Evolutionary conservation across 2,113 vertebrate genomes (phyloP), one percentile per base, ranked within the genome.

Genomic region (Ibidorhyncha struthersii): DNA sequence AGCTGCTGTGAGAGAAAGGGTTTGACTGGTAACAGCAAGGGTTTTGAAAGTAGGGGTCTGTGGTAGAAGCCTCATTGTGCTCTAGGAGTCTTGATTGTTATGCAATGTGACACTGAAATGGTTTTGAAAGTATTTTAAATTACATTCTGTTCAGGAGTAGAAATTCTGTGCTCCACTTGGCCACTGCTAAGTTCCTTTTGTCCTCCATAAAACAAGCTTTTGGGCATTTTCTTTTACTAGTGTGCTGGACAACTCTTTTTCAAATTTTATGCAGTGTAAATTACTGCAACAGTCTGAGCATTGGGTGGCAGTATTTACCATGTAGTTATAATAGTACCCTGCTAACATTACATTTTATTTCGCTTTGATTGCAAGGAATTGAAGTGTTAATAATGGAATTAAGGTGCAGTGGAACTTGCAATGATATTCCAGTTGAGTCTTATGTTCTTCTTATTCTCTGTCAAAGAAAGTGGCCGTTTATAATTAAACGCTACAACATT

Each of bases 251-350:
- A 76, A 8, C 17, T 2, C 14, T n/a, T 67, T 61, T 79, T 34
- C 16, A 18, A 34, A 22, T 59, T 45, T 62, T 82, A 32, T 7
- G 5, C 22, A 12, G 19, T 77, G 6, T 77, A 29, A 83, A 36
- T 85, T 65, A 27, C 36, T 86, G 36, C 19, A 67, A 7, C 45
- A 80, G 29, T 83, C 55, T 32, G 40, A 47, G 36, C 83, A 23
- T 36, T 91, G 81, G 80, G 19, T 89, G 97, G 86, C 91, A 96
- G 77, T 83, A 71, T 94, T 81, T 86, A 65, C 73, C 41, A 25
- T 26, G 12, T 8, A 41, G 56, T 84, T 74, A 3, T 8, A 20
- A 49, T 17, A 45, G 43, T 56, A 66, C 29, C 8, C 10, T 82
- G 15, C 29, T 74, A 76, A 30, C 40, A 2, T 55, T 23, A 17